Evolutionary conservation across 2,888 invertebrate genomes (phyloP).

Genomic region (Lithophane semibrunnea): DNA sequence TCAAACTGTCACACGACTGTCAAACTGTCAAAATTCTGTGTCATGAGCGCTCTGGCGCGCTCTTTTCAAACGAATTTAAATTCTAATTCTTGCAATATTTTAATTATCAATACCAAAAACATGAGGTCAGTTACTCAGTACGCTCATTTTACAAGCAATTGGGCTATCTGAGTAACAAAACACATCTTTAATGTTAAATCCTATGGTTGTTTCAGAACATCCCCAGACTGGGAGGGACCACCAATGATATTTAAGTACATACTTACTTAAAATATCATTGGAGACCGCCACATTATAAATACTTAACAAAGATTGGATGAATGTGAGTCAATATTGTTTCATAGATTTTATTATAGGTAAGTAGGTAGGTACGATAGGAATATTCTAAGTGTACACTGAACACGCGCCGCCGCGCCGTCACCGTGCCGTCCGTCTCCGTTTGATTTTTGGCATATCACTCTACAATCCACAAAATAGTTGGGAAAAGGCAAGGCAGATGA

Average conservation of each 20-base stretch:
- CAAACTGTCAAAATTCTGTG: constrained; percentile 6
- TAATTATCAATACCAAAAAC: neutral
- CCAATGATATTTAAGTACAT: neutral
- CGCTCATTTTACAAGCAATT: neutral
- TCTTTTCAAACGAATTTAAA: constrained; percentile 32
- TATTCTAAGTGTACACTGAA: too few species aligned
- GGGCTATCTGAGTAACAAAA: constrained; percentile 4
- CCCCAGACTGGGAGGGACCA: neutral
- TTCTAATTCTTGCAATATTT: constrained; percentile 8
- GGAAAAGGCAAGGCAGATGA: too few species aligned
- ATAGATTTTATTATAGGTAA: neutral
- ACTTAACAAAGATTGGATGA: neutral
- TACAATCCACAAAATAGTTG: neutral
- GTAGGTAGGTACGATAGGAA: too few species aligned
- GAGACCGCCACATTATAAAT: neutral
- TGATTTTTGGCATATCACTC: too few species aligned
- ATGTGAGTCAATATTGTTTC: neutral
- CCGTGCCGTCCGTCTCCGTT: too few species aligned
- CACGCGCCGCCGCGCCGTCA: too few species aligned
- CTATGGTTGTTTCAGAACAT: neutral
- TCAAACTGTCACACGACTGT: neutral
- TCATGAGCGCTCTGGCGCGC: constrained; percentile 35
- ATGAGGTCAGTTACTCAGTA: neutral
- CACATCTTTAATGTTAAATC: constrained; percentile 1
- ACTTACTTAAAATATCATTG: neutral